Base-by-base conservation (phyloP, 2,888 invertebrate species). In the Acanthococcus lagerstroemiae region DNA sequence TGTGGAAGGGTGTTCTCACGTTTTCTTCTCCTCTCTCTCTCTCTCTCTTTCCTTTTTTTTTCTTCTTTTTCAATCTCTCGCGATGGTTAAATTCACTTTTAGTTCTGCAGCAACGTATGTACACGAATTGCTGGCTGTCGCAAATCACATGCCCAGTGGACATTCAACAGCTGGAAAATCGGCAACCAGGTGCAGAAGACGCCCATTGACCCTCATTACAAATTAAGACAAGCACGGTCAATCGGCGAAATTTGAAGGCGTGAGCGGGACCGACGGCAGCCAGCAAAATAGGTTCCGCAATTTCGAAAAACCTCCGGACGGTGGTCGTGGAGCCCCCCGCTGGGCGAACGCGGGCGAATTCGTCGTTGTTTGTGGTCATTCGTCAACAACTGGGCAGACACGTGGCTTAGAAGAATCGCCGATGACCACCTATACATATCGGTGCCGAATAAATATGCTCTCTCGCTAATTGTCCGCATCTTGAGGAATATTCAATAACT, bases 151-250 rank as follows among this genome's bases (percentile, higher is more conserved):
- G 24, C 22, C 24, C 7, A 24, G 21, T 37, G 37, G 37, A 24
- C 30, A 57, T 37, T 27, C 57, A 57, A 45, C 57, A 45, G 57
- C 45, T 57, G 57, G 44, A 25, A 57, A 57, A 56, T 57, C 45
- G 37, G 25, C 17, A 9, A 19, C 57, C 57, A 57, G 57, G 57
- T 57, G 57, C 5, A 15, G 15, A 50, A 50, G 19, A 56, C 26
- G 55, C 25, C 26, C n/a, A 15, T 26, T 19, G 15, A 25, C 17
- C 6, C 17, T 22, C 37, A 21, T 57, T 56, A 57, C 57, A 57
- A 57, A 57, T 57, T 57, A 57, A 57, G 57, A 57, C 45, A 57
- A 57, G 57, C 57, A 44, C 57, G 45, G 57, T 57, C 57, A 57
- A 57, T 57, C 57, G 45, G 25, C 12, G 25, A 37, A 50, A 9